Percentiles rank a stretch among this genome's conserved stretches.
phyloP scores from a whole-genome alignment of 1,140 invertebrate species.

The Drosophila eugracilis region DNA sequence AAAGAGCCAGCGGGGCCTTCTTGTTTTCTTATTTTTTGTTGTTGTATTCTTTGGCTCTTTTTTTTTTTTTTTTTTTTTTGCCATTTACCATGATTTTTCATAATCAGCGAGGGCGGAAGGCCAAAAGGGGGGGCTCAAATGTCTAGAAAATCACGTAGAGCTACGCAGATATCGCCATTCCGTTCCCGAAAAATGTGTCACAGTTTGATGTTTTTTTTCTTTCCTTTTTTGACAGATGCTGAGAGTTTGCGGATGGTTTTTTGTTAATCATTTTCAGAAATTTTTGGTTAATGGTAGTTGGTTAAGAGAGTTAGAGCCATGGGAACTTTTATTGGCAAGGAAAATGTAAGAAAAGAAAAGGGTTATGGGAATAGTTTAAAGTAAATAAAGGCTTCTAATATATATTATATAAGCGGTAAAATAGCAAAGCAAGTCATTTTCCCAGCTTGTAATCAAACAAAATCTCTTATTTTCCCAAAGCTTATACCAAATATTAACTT shows the following conservation, averaged over 20 bases:
- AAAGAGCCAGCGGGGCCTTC: slow-evolving; percentile 58
- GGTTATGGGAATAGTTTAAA: not conserved
- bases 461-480: no score
- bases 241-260: slow-evolving; percentile 11
- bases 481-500: no score
- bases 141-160: slow-evolving; percentile 77
- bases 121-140: slow-evolving; percentile 32
- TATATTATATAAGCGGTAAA: no score
- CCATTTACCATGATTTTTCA: slow-evolving; percentile 79
- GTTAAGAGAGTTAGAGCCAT: not conserved
- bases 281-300: not conserved
- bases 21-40: slow-evolving; percentile 3
- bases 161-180: slow-evolving; percentile 7
- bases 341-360: not conserved
- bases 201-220: not conserved
- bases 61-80: slow-evolving; percentile 46
- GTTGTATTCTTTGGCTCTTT: slow-evolving; percentile 10
- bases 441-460: no score
- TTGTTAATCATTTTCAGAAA: slow-evolving; percentile 1
- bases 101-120: slow-evolving; percentile 58
- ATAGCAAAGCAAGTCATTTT: no score
- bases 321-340: not conserved
- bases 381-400: not conserved
- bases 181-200: slow-evolving; percentile 35
- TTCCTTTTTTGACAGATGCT: slow-evolving; percentile 37